Evolutionary conservation across 2,797 vertebrate species (phyloP).

Genomic region (Tolypeutes matacus): DNA sequence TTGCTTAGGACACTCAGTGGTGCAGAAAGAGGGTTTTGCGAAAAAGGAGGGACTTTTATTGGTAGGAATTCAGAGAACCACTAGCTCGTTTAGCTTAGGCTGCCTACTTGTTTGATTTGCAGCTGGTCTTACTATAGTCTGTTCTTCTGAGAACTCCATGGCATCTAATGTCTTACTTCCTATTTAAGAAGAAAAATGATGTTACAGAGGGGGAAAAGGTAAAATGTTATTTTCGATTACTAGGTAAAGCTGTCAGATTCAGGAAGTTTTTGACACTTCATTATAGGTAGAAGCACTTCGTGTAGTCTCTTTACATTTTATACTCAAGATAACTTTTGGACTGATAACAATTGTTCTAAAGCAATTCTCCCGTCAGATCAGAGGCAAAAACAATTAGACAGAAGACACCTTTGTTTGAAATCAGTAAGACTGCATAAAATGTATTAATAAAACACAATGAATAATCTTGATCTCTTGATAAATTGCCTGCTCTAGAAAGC

Average conservation of each 20-base stretch:
- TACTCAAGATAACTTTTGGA: constrained; percentile 72
- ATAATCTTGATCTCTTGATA: constrained; percentile 82
- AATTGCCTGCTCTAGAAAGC: constrained; percentile 71
- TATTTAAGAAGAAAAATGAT: constrained; percentile 54
- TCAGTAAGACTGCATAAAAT: constrained; percentile 71
- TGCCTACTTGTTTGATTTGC: background rate
- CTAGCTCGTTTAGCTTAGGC: background rate
- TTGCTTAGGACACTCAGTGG: background rate
- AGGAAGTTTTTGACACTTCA: constrained; percentile 75
- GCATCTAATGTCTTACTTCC: constrained; percentile 34
- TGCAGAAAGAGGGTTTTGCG: constrained; percentile 15
- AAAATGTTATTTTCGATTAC: constrained; percentile 70
- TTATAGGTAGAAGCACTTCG: constrained; percentile 68
- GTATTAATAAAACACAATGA: constrained; percentile 76
- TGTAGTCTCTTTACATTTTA: constrained; percentile 73
- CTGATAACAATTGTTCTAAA: constrained; percentile 72
- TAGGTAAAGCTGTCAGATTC: constrained; percentile 65
- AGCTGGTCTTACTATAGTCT: constrained; percentile 18
- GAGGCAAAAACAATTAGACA: constrained; percentile 78
- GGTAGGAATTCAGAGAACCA: constrained; percentile 49
- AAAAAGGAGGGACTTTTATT: background rate
- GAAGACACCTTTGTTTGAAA: constrained; percentile 79
- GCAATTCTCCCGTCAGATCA: constrained; percentile 62
- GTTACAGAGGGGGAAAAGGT: background rate
- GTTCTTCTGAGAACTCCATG: constrained; percentile 20